These are phyloP conservation scores for Hyposmocoma kahamanoa DNA, from an alignment of 1,140 invertebrate species.

Conservation along the genomic window DNA sequence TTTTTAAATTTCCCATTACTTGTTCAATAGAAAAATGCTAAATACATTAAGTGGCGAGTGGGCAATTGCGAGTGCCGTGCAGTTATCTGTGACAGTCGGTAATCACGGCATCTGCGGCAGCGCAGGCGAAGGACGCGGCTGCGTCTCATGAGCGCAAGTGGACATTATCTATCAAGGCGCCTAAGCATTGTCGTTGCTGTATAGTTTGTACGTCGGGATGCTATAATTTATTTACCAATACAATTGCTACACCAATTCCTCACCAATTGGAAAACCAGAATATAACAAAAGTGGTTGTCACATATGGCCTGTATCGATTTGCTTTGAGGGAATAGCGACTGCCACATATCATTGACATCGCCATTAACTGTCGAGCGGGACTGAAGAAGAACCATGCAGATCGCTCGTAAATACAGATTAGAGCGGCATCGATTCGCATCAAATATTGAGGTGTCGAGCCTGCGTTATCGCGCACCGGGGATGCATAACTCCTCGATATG, in stretches of 20 bases:
- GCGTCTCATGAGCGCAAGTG: neutral
- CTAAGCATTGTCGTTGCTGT: too few relatives aligned
- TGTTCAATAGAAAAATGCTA: too few relatives aligned
- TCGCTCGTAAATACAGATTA: neutral
- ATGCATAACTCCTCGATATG: neutral
- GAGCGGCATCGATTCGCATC: neutral
- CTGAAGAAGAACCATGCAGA: neutral
- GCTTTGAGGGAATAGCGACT: too few relatives aligned
- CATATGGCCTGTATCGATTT: too few relatives aligned
- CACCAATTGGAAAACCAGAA: neutral
- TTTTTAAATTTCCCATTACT: too few relatives aligned
- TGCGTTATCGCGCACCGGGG: neutral
- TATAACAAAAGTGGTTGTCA: neutral
- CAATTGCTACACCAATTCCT: neutral
- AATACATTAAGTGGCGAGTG: too few relatives aligned
- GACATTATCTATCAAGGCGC: neutral
- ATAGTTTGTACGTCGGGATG: neutral
- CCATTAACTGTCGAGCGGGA: neutral
- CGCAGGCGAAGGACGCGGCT: neutral
- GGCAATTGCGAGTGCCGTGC: neutral
- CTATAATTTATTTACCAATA: neutral
- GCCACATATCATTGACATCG: too few relatives aligned
- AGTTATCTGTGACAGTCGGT: neutral
- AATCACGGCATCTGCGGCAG: neutral
- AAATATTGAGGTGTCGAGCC: constrained; percentile 1